Evolutionary conservation across 2,113 vertebrate genomes (phyloP).

Genomic region (Stegastes partitus): DNA sequence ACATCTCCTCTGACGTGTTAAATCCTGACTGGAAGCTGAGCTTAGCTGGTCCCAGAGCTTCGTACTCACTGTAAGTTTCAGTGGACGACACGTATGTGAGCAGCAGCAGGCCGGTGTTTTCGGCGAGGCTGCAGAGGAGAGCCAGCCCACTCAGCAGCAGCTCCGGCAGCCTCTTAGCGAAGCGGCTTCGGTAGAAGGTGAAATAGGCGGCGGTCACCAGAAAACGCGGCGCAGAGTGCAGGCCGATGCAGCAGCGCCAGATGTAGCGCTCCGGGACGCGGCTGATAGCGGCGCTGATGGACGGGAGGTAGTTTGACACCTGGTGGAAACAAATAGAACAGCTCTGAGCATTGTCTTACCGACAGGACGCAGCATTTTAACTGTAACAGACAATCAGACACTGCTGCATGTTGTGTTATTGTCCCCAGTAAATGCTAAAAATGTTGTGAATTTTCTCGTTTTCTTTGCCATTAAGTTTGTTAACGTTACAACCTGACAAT

Average conservation of each 20-base stretch:
- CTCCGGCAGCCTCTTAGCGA: slow-evolving; percentile 77
- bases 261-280: slow-evolving; percentile 92
- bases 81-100: slow-evolving; percentile 95
- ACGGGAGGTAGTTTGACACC: slow-evolving; percentile 96
- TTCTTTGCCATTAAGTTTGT: too few relatives aligned
- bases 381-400: too few relatives aligned
- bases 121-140: slow-evolving; percentile 85
- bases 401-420: too few relatives aligned
- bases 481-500: too few relatives aligned
- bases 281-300: slow-evolving; percentile 94
- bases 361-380: too few relatives aligned
- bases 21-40: neutral
- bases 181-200: slow-evolving; percentile 88
- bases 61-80: slow-evolving; percentile 89
- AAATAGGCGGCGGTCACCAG: slow-evolving; percentile 90
- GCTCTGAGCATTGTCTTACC: neutral
- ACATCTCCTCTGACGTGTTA: too few relatives aligned
- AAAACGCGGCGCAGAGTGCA: slow-evolving; percentile 93
- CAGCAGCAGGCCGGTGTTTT: slow-evolving; percentile 90
- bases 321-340: slow-evolving; percentile 55
- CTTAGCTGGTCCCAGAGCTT: too few relatives aligned
- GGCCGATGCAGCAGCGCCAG: slow-evolving; percentile 93
- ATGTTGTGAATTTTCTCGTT: too few relatives aligned
- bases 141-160: slow-evolving; percentile 82
- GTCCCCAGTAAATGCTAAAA: too few relatives aligned